Conservation (phyloP, 2,888 invertebrate species). For the Nematopogon swammerdamellus region DNA sequence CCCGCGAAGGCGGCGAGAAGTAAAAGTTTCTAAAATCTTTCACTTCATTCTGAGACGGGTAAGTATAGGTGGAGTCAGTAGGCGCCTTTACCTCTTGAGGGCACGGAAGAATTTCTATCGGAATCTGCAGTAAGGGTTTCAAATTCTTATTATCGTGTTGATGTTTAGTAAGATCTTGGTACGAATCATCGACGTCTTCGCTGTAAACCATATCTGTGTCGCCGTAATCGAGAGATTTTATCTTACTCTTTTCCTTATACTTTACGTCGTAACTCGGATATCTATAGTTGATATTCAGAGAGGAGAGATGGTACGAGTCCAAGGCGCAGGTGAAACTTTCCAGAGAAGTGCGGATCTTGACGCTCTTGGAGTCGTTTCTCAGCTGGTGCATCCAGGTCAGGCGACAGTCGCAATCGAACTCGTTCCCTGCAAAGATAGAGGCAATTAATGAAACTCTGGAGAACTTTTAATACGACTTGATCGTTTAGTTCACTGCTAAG, state of each 20-base stretch:
- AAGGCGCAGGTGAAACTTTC: slow-evolving; percentile 73
- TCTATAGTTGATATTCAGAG: slow-evolving; percentile 2
- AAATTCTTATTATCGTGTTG: slow-evolving; percentile 23
- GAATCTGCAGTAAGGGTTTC: slow-evolving; percentile 50
- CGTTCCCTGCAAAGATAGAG: slow-evolving; percentile 67
- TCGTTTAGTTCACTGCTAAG: not conserved
- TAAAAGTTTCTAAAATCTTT: slow-evolving; percentile 49
- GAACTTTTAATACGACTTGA: slow-evolving; percentile 1
- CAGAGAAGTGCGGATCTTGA: slow-evolving; percentile 64
- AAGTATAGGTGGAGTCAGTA: slow-evolving; percentile 52
- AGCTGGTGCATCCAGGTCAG: slow-evolving; percentile 78
- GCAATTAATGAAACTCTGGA: slow-evolving; percentile 1
- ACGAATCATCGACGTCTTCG: slow-evolving; percentile 14
- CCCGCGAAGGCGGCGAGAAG: not conserved
- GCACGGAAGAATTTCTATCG: slow-evolving; percentile 57
- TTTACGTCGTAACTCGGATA: slow-evolving; percentile 10
- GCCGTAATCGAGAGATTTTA: not conserved
- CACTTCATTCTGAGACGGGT: slow-evolving; percentile 57
- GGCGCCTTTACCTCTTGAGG: slow-evolving; percentile 60
- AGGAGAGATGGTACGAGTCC: slow-evolving; percentile 24
- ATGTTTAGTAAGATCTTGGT: slow-evolving; percentile 12
- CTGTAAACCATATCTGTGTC: slow-evolving; percentile 9
- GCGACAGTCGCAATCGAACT: slow-evolving; percentile 80
- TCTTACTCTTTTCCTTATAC: slow-evolving; percentile 12
- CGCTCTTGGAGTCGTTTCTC: slow-evolving; percentile 71